Evolutionary conservation across 1,140 invertebrate species (phyloP).

Genomic region (Scaptomyza montana): DNA sequence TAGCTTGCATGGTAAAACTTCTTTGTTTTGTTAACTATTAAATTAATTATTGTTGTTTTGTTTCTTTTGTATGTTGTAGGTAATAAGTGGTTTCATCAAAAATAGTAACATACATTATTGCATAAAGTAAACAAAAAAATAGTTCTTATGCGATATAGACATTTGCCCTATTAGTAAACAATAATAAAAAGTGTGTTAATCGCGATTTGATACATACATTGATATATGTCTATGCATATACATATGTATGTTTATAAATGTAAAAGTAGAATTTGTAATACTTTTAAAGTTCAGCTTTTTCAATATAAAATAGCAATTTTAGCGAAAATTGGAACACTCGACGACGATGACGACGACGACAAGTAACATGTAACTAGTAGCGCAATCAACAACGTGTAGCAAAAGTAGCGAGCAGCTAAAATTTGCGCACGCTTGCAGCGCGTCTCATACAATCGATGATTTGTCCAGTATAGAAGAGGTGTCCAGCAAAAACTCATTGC

Average conservation of each 20-base stretch:
- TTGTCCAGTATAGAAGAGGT: slow-evolving; percentile 80
- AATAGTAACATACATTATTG: not conserved
- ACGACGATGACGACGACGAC: not conserved
- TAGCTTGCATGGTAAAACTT: slow-evolving; percentile 41
- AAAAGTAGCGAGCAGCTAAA: slow-evolving; percentile 3
- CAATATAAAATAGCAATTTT: slow-evolving; percentile 42
- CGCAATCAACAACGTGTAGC: slow-evolving; percentile 2
- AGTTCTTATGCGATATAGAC: slow-evolving; percentile 56
- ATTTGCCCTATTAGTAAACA: slow-evolving; percentile 79
- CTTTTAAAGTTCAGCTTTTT: slow-evolving; percentile 74
- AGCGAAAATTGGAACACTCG: slow-evolving; percentile 23
- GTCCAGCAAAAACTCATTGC: slow-evolving; percentile 71
- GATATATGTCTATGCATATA: slow-evolving; percentile 1
- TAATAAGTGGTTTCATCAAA: slow-evolving; percentile 22
- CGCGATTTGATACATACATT: slow-evolving; percentile 62
- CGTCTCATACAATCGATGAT: slow-evolving; percentile 73
- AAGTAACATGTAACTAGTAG: slow-evolving; percentile 2
- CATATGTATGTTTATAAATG: slow-evolving; percentile 14
- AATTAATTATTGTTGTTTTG: slow-evolving; percentile 14
- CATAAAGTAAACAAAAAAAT: slow-evolving; percentile 47
- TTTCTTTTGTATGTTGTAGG: slow-evolving; percentile 28
- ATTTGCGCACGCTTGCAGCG: slow-evolving; percentile 7
- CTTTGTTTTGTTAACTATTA: slow-evolving; percentile 22
- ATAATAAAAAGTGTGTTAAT: slow-evolving; percentile 75
- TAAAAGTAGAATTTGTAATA: slow-evolving; percentile 61